Evolutionary conservation across 37 sponge, comb jelly and placozoan genomes (phyloP).

Genomic region (Dysidea cf. avara): DNA sequence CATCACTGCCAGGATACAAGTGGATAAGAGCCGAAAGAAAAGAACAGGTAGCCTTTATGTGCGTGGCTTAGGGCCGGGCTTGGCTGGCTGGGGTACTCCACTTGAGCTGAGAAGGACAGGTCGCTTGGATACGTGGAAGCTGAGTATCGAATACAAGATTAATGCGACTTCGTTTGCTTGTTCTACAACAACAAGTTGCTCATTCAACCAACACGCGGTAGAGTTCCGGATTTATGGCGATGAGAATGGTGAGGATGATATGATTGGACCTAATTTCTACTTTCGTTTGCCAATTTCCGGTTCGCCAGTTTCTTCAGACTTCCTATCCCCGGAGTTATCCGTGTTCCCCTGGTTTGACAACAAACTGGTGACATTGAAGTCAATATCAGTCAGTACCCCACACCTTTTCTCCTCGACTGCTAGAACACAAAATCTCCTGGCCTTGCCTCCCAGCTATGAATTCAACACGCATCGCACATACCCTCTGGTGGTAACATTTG

Average conservation of each 20-base stretch:
- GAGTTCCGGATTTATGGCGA: constrained; percentile 69
- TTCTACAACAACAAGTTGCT: constrained; percentile 29
- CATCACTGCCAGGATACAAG: no score
- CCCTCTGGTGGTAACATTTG: constrained; percentile 49
- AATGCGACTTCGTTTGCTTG: constrained; percentile 47
- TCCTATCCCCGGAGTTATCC: constrained; percentile 21
- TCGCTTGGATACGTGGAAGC: constrained; percentile 32
- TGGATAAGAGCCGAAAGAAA: no score
- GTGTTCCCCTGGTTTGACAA: constrained; percentile 68
- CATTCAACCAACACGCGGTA: constrained; percentile 39
- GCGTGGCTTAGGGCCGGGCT: constrained; percentile 65
- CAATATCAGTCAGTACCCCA: not conserved
- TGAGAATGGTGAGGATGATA: constrained; percentile 33
- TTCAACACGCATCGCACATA: constrained; percentile 39
- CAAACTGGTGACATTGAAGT: constrained; percentile 4
- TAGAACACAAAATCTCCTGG: not conserved
- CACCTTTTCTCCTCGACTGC: not conserved
- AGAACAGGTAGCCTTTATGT: constrained; percentile 34
- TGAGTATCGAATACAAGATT: constrained; percentile 27
- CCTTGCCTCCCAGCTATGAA: constrained; percentile 63
- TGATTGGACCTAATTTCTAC: constrained; percentile 70
- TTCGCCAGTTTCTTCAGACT: constrained; percentile 28
- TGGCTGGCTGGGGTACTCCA: constrained; percentile 55
- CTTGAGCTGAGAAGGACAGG: constrained; percentile 36
- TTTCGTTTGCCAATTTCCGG: constrained; percentile 37